Conservation (phyloP, 2,113 vertebrate genomes). For the Alectura lathami region DNA sequence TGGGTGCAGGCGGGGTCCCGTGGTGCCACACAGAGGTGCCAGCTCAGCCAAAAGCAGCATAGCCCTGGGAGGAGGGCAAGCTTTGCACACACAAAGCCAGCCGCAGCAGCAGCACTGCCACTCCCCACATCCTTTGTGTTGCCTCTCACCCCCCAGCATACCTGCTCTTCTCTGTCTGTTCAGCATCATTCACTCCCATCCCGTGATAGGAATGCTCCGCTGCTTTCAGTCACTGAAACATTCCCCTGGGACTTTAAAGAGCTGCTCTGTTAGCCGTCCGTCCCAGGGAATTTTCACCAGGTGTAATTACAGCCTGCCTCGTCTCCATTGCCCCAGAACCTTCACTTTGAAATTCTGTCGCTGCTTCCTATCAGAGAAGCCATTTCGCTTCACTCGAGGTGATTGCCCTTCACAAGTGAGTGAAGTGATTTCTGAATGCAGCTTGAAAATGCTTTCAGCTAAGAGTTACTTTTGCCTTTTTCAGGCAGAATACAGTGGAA, state of each 20-base stretch:
- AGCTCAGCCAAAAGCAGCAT: not conserved
- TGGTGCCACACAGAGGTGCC: not conserved
- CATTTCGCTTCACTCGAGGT: not conserved
- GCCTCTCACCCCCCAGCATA: not conserved
- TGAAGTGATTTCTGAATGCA: constrained; percentile 8
- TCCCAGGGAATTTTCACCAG: not conserved
- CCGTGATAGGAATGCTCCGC: not conserved
- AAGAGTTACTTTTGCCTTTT: not conserved
- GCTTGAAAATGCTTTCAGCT: not conserved
- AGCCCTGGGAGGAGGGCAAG: not conserved
- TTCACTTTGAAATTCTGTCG: not conserved
- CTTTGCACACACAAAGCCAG: not conserved
- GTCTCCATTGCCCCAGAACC: not conserved
- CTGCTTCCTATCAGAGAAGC: not conserved
- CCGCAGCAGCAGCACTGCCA: rapidly evolving
- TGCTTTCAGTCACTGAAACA: not conserved
- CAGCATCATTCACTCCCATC: not conserved
- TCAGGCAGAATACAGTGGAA: not conserved
- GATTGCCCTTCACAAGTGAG: not conserved
- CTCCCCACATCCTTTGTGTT: not conserved
- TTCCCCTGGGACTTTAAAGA: not conserved
- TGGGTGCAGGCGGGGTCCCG: rapidly evolving
- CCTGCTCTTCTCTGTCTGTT: not conserved
- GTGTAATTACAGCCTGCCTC: constrained; percentile 42
- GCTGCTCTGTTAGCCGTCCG: not conserved